Evolutionary conservation across 2,888 invertebrate genomes (phyloP), one percentile per base, ranked within the genome.

Genomic region (Mythimna ferrago): DNA sequence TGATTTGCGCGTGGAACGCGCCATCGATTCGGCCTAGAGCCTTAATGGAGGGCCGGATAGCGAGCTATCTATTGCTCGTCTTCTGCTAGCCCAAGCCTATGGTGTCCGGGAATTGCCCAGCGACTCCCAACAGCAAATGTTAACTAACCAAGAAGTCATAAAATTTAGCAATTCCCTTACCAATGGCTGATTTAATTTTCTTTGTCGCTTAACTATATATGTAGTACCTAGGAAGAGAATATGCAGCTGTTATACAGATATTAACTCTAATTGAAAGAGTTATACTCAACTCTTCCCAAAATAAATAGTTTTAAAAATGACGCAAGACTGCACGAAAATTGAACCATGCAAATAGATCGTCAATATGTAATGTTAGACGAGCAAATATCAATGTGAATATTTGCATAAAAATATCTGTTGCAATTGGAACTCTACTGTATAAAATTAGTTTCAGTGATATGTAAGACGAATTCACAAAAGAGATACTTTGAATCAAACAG

Each of bases 241-340:
- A 53, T n/a, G 19, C 51, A n/a, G n/a, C n/a, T 7, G 9, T 41
- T 76, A 57, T 57, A 53, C 51, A n/a, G 51, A n/a, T n/a, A 53
- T 0, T 53, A 53, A 53, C 5, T 53, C 19, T 67, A 48, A 16
- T 41, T 44, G 19, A 35, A 19, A 26, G 10, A n/a, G 11, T 21
- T 9, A 14, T 9, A 6, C 26, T 38, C 19, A 26, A 38, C 16
- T 70, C 11, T 32, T 70, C 51, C 61, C 41, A 78, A 78, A 75
- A 78, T 70, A 75, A 68, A 62, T 32, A 16, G 56, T 62, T 70
- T 70, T 57, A 51, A 57, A 78, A 62, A 62, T 70, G 71, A 78
- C 70, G 70, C 70, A 78, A 74, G 19, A 51, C 26, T 35, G 9
- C 38, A 69, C 41, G 66, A 48, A 53, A 54, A 21, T 10, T 61